Conservation (phyloP, 2,113 vertebrate genomes). For the Larimichthys crocea region DNA sequence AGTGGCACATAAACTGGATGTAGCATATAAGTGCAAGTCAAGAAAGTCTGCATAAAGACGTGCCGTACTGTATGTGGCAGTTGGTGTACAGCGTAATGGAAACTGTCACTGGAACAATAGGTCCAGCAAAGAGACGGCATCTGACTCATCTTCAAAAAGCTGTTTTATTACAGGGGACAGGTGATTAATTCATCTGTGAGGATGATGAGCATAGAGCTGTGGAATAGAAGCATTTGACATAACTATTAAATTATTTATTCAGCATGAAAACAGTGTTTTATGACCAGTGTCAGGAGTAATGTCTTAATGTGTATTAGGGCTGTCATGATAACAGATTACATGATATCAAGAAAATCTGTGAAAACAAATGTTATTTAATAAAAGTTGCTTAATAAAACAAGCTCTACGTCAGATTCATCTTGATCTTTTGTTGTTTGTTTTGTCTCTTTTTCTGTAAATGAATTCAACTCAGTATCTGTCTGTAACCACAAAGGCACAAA, state of each 20-base stretch:
- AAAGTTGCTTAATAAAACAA: too few relatives aligned
- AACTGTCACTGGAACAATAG: slow-evolving; percentile 51
- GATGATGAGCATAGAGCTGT: neutral
- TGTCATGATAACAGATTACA: too few relatives aligned
- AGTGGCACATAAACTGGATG: slow-evolving; percentile 14
- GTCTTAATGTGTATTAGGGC: too few relatives aligned
- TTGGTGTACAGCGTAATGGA: slow-evolving; percentile 50
- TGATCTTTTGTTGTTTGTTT: too few relatives aligned
- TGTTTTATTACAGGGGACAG: slow-evolving; percentile 14
- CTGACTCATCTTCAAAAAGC: slow-evolving; percentile 60
- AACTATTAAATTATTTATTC: neutral
- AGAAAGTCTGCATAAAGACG: slow-evolving; percentile 16
- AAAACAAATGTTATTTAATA: too few relatives aligned
- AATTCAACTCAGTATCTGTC: too few relatives aligned
- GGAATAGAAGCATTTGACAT: slow-evolving; percentile 5
- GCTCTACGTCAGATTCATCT: too few relatives aligned
- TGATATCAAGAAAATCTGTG: too few relatives aligned
- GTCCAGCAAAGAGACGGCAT: slow-evolving; percentile 21
- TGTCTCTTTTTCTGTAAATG: too few relatives aligned
- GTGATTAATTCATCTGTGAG: slow-evolving; percentile 34
- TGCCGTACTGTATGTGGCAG: slow-evolving; percentile 18
- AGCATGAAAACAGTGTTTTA: neutral
- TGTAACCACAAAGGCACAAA: too few relatives aligned
- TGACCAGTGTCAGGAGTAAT: neutral
- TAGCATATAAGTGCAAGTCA: slow-evolving; percentile 12